phyloP scores from a whole-genome alignment of 2,888 invertebrate genomes.

The Caenorhabditis sp. region DNA sequence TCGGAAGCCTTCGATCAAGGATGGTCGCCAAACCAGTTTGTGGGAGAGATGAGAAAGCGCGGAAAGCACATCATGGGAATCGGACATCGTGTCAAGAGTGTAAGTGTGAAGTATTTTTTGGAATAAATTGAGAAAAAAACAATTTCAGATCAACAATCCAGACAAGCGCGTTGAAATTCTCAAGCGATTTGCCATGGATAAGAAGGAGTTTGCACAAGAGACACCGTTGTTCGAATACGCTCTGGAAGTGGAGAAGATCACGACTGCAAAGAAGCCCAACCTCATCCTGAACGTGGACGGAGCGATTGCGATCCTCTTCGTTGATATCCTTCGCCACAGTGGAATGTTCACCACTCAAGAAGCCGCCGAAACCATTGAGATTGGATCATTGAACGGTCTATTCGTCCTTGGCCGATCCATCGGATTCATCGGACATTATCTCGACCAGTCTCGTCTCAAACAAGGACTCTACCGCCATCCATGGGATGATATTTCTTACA shows the following conservation, averaged over 20 bases:
- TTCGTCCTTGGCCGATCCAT: slow-evolving; percentile 98
- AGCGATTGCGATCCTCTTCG: slow-evolving; percentile 96
- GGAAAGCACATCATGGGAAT: slow-evolving; percentile 99
- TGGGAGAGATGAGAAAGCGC: slow-evolving; percentile 95
- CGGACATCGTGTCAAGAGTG: slow-evolving; percentile 89
- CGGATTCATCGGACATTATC: slow-evolving; percentile 96
- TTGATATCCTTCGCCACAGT: slow-evolving; percentile 92
- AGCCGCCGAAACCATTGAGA: slow-evolving; percentile 95
- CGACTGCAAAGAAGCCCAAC: slow-evolving; percentile 99
- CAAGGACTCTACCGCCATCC: slow-evolving; percentile 99
- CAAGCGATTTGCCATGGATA: slow-evolving; percentile 91
- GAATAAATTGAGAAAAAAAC: no score
- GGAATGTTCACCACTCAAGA: slow-evolving; percentile 85
- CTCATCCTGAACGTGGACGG: slow-evolving; percentile 99
- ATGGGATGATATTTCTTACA: slow-evolving; percentile 97
- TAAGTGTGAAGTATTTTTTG: slow-evolving; percentile 78
- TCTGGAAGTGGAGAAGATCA: slow-evolving; percentile 97
- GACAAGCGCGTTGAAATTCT: slow-evolving; percentile 97
- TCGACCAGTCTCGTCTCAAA: slow-evolving; percentile 97
- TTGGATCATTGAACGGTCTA: slow-evolving; percentile 97
- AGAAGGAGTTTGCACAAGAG: slow-evolving; percentile 86
- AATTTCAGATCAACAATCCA: slow-evolving; percentile 90
- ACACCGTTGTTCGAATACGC: slow-evolving; percentile 96
- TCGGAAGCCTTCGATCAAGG: slow-evolving; percentile 92
- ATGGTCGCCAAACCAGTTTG: slow-evolving; percentile 91